Evolutionary conservation across 2,888 invertebrate genomes (phyloP).

Genomic region (Gisinianus flammeolus): DNA sequence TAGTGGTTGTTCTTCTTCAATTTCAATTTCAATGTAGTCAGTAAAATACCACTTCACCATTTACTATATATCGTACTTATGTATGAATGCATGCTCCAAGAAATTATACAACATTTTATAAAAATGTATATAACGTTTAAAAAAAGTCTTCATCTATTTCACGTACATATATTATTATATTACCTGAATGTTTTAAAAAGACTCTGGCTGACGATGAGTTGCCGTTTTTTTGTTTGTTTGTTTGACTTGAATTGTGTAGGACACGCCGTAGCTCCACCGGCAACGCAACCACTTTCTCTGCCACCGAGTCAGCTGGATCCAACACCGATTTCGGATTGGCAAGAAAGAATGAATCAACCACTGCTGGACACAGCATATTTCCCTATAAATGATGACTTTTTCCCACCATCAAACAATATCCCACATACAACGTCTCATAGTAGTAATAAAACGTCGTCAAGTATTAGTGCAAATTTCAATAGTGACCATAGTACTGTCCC

Average conservation of each 20-base stretch:
- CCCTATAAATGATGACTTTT: slow-evolving; percentile 43
- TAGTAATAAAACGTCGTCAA: neutral
- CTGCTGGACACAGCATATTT: slow-evolving; percentile 50
- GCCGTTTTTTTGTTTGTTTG: too few relatives aligned
- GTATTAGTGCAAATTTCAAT: neutral
- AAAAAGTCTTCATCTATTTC: neutral
- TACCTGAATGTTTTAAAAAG: neutral
- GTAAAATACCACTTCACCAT: neutral
- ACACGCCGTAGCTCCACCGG: slow-evolving; percentile 29
- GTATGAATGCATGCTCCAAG: too few relatives aligned
- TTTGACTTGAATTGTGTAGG: too few relatives aligned
- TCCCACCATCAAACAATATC: slow-evolving; percentile 46
- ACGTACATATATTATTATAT: neutral
- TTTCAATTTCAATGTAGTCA: too few relatives aligned
- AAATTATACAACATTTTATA: too few relatives aligned
- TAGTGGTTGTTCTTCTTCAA: too few relatives aligned
- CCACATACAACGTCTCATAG: slow-evolving; percentile 31
- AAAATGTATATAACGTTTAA: too few relatives aligned
- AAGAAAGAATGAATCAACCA: slow-evolving; percentile 57
- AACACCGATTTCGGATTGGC: slow-evolving; percentile 55
- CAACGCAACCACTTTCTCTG: slow-evolving; percentile 28
- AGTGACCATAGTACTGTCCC: slow-evolving; percentile 1
- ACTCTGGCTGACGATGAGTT: too few relatives aligned
- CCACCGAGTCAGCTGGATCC: slow-evolving; percentile 22
- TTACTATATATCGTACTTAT: neutral